These are phyloP conservation scores for Ceratotherium simum DNA, from an alignment of 2,113 vertebrate genomes.

Conservation along the genomic window DNA sequence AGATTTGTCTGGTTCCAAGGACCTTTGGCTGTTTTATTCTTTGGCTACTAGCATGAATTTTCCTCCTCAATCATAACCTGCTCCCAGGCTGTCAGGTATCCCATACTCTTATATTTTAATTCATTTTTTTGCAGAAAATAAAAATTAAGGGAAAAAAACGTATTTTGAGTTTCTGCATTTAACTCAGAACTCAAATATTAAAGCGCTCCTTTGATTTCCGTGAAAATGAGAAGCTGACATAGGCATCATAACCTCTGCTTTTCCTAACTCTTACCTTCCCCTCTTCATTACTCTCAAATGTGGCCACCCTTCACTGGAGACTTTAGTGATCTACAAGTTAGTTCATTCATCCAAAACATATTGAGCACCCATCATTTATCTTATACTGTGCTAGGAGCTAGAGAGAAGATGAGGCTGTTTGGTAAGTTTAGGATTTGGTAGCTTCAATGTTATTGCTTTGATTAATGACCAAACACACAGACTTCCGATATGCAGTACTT, in stretches of 20 bases:
- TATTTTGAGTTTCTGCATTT: not conserved
- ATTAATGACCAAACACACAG: not conserved
- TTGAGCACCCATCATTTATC: not conserved
- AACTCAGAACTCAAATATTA: not conserved
- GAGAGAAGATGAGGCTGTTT: constrained; percentile 2
- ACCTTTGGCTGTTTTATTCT: not conserved
- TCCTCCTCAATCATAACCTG: not conserved
- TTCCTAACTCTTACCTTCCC: not conserved
- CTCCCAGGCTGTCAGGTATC: not conserved
- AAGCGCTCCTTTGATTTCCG: not conserved
- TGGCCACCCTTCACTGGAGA: not conserved
- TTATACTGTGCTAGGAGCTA: not conserved
- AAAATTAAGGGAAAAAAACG: not conserved
- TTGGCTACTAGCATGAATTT: not conserved
- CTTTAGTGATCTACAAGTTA: not conserved
- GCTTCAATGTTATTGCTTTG: not conserved
- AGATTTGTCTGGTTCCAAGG: not conserved
- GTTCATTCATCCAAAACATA: not conserved
- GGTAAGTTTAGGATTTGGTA: not conserved
- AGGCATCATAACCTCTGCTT: not conserved
- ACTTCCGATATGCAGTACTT: not conserved
- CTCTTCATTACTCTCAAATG: not conserved
- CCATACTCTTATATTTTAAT: not conserved
- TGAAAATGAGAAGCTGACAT: not conserved
- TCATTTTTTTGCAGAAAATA: not conserved